These are phyloP conservation scores for Halcyon senegalensis DNA, from an alignment of 2,113 vertebrate species.

Conservation along the genomic window DNA sequence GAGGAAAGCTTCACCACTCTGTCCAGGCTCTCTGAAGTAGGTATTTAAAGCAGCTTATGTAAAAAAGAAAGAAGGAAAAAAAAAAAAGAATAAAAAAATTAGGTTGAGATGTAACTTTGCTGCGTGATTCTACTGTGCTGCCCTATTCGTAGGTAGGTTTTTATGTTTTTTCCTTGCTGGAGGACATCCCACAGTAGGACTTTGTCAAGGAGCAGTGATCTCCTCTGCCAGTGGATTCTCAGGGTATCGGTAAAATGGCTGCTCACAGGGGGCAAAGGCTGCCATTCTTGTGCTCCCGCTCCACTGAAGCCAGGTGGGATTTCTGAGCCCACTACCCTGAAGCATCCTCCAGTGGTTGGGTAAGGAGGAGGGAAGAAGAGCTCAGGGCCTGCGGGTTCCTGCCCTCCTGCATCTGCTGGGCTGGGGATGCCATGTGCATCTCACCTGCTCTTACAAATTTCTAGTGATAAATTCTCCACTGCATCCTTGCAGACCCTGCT, in stretches of 20 bases:
- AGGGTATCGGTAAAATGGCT: not conserved
- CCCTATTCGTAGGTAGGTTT: not conserved
- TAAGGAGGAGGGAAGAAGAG: not conserved
- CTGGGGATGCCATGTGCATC: not conserved
- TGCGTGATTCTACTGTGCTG: not conserved
- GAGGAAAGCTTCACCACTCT: slow-evolving; percentile 42
- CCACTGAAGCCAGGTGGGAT: not conserved
- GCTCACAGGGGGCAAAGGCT: rapidly evolving
- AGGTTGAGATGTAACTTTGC: not conserved
- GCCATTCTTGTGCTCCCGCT: not conserved
- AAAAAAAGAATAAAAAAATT: not conserved
- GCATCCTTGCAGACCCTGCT: not conserved
- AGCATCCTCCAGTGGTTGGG: not conserved
- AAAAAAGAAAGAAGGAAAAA: not conserved
- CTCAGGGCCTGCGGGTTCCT: not conserved
- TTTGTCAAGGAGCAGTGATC: not conserved
- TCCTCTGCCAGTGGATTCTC: rapidly evolving
- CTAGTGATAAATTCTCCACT: not conserved
- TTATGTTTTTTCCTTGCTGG: not conserved
- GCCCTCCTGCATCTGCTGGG: rapidly evolving
- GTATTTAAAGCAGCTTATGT: slow-evolving; percentile 31
- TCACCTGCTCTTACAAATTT: not conserved
- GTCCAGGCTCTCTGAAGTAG: slow-evolving; percentile 24
- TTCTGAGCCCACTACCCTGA: not conserved
- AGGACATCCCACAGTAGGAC: not conserved